Base-by-base conservation (phyloP, 2,888 invertebrate species). In the Arge pagana region DNA sequence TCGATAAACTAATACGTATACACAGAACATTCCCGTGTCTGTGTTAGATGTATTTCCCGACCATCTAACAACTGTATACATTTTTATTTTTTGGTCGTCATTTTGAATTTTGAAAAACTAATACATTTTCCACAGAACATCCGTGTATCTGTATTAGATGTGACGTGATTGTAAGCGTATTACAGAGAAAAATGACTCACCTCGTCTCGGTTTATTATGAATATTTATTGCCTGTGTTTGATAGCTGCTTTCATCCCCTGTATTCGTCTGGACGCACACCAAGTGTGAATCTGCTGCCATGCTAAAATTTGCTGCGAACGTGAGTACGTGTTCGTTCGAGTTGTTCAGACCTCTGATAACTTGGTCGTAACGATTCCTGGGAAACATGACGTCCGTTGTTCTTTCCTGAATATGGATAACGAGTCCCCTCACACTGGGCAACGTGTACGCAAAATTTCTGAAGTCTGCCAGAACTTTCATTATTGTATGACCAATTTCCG, bases 141-240 rank as follows among this genome's bases (percentile, higher is more conserved):
- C n/a, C n/a, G n/a, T n/a, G n/a, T n/a, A n/a, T n/a, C n/a, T n/a
- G n/a, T n/a, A n/a, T n/a, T n/a, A n/a, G n/a, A n/a, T n/a, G n/a
- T n/a, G n/a, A n/a, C n/a, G n/a, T n/a, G n/a, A n/a, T n/a, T n/a
- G n/a, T n/a, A n/a, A n/a, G n/a, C n/a, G n/a, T n/a, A n/a, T 11
- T 11, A 16, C 18, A 15, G 15, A 45, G 23, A 13, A 35, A 42
- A 5, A 31, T 26, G 16, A 35, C 52, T 59, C 67, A 89, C 89
- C 85, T 82, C 86, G 87, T 59, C 90, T 78, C 0, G 89, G 88
- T 68, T 88, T 87, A 60, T 89, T 89, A 68, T 90, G 88, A 57
- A 91, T 91, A 68, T 90, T 91, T 58, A 94, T 92, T 6, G 93
- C 90, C 70, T 93, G 91, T 0, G 93, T 93, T 56, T 89, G 87